Conservation (phyloP, 2,888 invertebrate species). For the Brachyptera putata region DNA sequence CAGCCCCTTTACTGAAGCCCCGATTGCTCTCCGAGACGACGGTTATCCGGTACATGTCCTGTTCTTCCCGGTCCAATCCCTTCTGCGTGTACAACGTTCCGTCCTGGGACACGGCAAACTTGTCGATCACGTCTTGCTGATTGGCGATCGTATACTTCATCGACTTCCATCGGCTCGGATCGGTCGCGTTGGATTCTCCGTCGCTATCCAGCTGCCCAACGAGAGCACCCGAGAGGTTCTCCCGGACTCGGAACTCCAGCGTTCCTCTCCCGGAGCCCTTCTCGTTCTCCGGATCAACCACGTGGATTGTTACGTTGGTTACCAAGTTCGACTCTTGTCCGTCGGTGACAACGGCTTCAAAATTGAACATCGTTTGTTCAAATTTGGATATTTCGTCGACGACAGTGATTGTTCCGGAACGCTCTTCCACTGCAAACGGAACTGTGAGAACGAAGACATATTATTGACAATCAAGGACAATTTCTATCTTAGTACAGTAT, state of each 20-base stretch:
- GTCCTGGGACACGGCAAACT: constrained; percentile 71
- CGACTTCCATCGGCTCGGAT: constrained; percentile 43
- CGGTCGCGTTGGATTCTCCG: constrained; percentile 39
- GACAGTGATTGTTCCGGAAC: constrained; percentile 82
- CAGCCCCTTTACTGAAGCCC: constrained; percentile 62
- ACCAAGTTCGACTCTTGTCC: constrained; percentile 62
- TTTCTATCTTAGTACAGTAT: too few relatives aligned
- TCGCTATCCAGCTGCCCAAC: constrained; percentile 27
- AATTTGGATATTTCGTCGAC: constrained; percentile 69
- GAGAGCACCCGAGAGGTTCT: constrained; percentile 60
- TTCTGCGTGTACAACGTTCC: constrained; percentile 74
- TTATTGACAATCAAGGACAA: too few relatives aligned
- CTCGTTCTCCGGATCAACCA: constrained; percentile 68
- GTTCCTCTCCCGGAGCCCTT: constrained; percentile 58
- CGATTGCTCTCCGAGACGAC: constrained; percentile 74
- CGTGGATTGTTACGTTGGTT: constrained; percentile 65
- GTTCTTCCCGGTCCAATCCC: constrained; percentile 71
- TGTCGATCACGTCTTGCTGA: constrained; percentile 74
- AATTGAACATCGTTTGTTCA: constrained; percentile 64
- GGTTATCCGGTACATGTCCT: constrained; percentile 68
- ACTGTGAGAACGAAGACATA: too few relatives aligned
- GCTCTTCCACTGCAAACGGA: constrained; percentile 88
- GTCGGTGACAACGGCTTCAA: constrained; percentile 75
- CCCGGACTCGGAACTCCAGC: constrained; percentile 69
- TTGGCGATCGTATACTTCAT: constrained; percentile 74